Percentiles rank a stretch among this genome's conserved stretches.
Conservation (phyloP, 2,888 invertebrate species). For the Empis livida region DNA sequence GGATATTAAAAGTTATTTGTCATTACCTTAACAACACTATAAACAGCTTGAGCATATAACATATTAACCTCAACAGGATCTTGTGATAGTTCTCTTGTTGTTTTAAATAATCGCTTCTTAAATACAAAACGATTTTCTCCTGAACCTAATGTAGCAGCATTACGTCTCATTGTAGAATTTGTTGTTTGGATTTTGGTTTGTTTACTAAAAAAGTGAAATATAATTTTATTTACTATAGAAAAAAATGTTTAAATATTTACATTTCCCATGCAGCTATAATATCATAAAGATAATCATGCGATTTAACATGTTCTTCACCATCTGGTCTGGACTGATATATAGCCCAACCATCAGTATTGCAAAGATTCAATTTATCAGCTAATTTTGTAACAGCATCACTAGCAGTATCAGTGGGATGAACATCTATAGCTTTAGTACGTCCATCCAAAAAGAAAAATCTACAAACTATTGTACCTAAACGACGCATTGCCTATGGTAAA, state of each 20-base stretch:
- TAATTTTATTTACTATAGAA: neutral
- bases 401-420: conserved; percentile 89
- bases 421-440: conserved; percentile 87
- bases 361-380: conserved; percentile 75
- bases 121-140: conserved; percentile 88
- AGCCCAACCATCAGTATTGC: conserved; percentile 85
- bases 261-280: conserved; percentile 91
- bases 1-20: neutral
- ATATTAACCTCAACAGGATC: conserved; percentile 92
- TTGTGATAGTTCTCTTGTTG: conserved; percentile 78
- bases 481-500: conserved; percentile 63
- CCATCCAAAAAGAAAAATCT: conserved; percentile 92
- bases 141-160: conserved; percentile 59
- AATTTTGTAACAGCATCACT: conserved; percentile 79
- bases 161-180: conserved; percentile 41
- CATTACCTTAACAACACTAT: conserved; percentile 81
- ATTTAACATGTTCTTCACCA: conserved; percentile 79
- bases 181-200: conserved; percentile 42
- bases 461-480: conserved; percentile 83
- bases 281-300: conserved; percentile 85
- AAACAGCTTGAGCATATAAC: conserved; percentile 88
- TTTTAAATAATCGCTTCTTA: conserved; percentile 77
- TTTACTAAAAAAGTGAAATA: conserved; percentile 31
- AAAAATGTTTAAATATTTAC: conserved; percentile 32
- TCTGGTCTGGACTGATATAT: conserved; percentile 81